phyloP scores from a whole-genome alignment of 1,140 invertebrate species.

The Anoplolepis gracilipes region DNA sequence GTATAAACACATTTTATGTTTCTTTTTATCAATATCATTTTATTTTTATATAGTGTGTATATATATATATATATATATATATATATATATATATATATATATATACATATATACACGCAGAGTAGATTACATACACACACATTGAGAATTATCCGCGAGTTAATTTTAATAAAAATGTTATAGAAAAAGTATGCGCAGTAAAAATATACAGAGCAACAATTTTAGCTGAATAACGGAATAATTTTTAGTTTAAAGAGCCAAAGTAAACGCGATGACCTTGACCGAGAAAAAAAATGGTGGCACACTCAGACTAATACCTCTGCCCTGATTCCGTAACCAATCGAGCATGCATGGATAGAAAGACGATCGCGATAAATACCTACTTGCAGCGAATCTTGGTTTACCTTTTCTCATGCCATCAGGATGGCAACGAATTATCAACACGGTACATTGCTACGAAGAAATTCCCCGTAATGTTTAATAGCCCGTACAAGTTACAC shows the following conservation, averaged over 20 bases:
- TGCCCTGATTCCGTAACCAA: conserved; percentile 38
- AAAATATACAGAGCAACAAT: too few relatives aligned
- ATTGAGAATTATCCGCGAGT: too few relatives aligned
- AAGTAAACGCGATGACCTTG: conserved; percentile 46
- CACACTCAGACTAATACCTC: neutral
- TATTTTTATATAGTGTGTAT: neutral
- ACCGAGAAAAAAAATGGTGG: conserved; percentile 58
- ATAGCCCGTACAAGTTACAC: conserved; percentile 42
- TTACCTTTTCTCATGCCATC: conserved; percentile 43
- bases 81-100: too few relatives aligned
- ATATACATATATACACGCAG: too few relatives aligned
- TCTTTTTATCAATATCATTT: conserved; percentile 14
- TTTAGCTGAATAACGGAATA: conserved; percentile 5
- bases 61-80: too few relatives aligned
- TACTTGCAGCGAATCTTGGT: conserved; percentile 27
- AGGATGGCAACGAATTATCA: conserved; percentile 43
- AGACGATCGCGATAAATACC: conserved; percentile 26
- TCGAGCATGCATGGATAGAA: conserved; percentile 11
- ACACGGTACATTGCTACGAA: conserved; percentile 46
- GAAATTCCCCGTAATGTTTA: conserved; percentile 42
- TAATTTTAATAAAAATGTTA: too few relatives aligned
- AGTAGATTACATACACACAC: neutral
- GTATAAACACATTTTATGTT: neutral
- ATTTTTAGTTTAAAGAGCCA: neutral
- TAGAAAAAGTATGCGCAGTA: too few relatives aligned